These are phyloP conservation scores for Ptychobarbus kaznakovi DNA, from an alignment of 2,797 vertebrate genomes.

Conservation along the genomic window DNA sequence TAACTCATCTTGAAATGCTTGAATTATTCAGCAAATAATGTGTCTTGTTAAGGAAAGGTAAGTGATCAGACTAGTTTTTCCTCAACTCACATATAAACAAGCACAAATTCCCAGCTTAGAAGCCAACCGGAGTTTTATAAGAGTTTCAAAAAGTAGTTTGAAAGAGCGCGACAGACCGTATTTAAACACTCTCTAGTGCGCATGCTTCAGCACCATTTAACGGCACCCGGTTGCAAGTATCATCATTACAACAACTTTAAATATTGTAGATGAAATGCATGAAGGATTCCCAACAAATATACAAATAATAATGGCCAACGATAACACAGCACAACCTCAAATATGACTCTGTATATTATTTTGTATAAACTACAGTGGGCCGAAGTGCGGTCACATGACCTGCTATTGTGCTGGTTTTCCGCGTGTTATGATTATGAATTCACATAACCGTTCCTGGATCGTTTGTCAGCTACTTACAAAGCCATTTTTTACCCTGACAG, in stretches of 20 bases:
- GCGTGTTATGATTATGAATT: background rate
- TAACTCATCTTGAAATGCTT: background rate
- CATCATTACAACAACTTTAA: background rate
- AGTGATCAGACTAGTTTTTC: background rate
- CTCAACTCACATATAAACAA: background rate
- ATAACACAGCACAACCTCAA: background rate
- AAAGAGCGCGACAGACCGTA: background rate
- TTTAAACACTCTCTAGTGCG: background rate
- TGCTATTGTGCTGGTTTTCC: background rate
- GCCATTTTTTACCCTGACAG: background rate
- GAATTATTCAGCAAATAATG: background rate
- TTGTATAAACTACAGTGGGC: background rate
- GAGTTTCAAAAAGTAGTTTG: background rate
- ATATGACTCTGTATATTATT: background rate
- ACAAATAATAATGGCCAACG: background rate
- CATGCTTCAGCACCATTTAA: background rate
- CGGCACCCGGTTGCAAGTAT: too few species aligned
- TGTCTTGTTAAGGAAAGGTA: background rate
- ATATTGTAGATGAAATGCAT: background rate
- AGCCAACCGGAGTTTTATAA: background rate
- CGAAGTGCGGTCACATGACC: background rate
- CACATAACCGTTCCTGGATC: background rate
- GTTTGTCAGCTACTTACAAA: constrained; percentile 12
- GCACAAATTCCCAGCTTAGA: background rate
- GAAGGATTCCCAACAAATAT: background rate